Evolutionary conservation across 2,888 invertebrate genomes (phyloP).

Genomic region (Mesorhabditis belari): DNA sequence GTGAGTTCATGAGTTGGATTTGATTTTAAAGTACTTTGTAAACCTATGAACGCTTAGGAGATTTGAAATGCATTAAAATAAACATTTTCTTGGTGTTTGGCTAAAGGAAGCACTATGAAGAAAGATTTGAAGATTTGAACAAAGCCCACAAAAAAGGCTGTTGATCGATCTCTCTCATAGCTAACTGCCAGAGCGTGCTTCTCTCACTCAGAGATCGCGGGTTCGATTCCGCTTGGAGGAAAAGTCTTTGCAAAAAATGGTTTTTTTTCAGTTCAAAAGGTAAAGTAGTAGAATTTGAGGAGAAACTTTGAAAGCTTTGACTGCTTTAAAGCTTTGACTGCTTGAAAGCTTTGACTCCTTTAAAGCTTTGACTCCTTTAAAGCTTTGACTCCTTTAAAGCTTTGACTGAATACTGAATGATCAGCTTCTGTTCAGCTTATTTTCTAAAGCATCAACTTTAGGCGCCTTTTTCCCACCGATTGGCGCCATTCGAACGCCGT

Average conservation of each 20-base stretch:
- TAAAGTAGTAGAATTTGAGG: too few species aligned
- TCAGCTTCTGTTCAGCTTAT: background rate
- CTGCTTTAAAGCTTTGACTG: background rate
- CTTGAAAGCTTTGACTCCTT: background rate
- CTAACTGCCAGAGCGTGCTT: too few species aligned
- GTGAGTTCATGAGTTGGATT: slow-evolving; percentile 10
- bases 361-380: background rate
- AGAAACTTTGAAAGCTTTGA: too few species aligned
- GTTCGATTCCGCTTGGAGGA: too few species aligned
- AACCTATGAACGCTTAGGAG: background rate
- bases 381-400: background rate
- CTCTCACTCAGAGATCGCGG: too few species aligned
- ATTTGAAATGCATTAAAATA: background rate
- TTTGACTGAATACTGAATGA: background rate
- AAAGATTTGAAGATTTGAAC: too few species aligned
- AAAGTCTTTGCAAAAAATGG: too few species aligned
- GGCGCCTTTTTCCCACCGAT: slow-evolving; percentile 19
- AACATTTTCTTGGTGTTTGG: too few species aligned
- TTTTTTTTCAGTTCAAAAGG: too few species aligned
- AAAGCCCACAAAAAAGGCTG: background rate
- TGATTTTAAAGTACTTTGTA: background rate
- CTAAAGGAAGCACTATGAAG: too few species aligned
- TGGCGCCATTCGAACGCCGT: slow-evolving; percentile 28
- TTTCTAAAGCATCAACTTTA: slow-evolving; percentile 7
- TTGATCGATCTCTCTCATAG: too few species aligned